Base-by-base conservation (phyloP, 2,113 vertebrate genomes). In the Spermophilus dauricus region DNA sequence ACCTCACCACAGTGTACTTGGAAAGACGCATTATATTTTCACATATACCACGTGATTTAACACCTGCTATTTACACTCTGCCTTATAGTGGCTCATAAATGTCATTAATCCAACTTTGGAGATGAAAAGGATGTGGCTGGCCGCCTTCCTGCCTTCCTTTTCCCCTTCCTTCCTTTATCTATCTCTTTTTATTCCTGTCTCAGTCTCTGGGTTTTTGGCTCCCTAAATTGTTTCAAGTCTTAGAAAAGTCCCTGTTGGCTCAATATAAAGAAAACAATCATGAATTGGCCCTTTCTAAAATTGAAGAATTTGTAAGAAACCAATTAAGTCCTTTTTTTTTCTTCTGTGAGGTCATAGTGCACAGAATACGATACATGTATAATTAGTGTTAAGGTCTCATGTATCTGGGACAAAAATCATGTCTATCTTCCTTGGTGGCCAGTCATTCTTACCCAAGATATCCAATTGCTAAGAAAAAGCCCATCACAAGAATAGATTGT, bases 141-240 rank as follows among this genome's bases (percentile, higher is more conserved):
- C 26, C 85, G 34, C 4, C 17, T 76, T 58, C 28, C 12, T 86
- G 3, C 5, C 12, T 22, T 4, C 37, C 7, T 7, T 20, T 13
- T 39, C 18, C 24, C 3, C 18, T 76, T 5, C 39, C 30, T 63
- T 16, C 39, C 3, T 34, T 13, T 14, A 17, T 61, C 14, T 17
- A 1, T 42, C 6, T 22, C 26, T 16, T 4, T 26, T 42, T 3
- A 0, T 30, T 10, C 2, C 7, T 11, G 1, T 16, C 30, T 3
- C 10, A 37, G 1, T 39, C 16, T 14, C 5, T 22, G 11, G 16
- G 2, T 7, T 4, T 5, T 9, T n/a, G 9, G 8, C 0, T 42
- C 8, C 10, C 0, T 28, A 89, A 81, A 26, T 70, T 30, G 24
- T 69, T 24, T 53, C 34, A 81, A 86, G 69, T 77, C 56, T 82